Evolutionary conservation across 2,888 invertebrate genomes (phyloP).

Genomic region (Blomia tropicalis): DNA sequence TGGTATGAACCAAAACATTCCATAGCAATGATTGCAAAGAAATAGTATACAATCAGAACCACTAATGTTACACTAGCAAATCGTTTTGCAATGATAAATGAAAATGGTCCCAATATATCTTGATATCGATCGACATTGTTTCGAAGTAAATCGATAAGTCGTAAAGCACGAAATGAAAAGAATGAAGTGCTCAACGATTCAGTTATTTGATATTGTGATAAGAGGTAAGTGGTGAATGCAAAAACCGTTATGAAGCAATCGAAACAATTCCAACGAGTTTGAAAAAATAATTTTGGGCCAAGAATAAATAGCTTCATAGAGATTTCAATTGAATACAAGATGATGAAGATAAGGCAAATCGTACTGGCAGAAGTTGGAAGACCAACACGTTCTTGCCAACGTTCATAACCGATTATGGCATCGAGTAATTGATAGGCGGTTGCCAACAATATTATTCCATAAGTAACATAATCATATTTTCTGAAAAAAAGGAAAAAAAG

Average conservation of each 20-base stretch:
- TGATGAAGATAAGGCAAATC: conserved; percentile 30
- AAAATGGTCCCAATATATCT: conserved; percentile 61
- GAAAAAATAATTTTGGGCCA: conserved; percentile 53
- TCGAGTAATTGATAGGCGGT: conserved; percentile 20
- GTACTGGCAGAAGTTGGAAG: background rate
- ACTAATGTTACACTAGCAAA: conserved; percentile 68
- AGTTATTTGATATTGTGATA: conserved; percentile 30
- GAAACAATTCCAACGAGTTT: conserved; percentile 69
- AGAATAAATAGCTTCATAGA: conserved; percentile 52
- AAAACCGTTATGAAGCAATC: conserved; percentile 46
- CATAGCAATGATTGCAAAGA: conserved; percentile 78
- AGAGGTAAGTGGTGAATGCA: conserved; percentile 45
- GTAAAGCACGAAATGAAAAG: conserved; percentile 30
- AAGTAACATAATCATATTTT: conserved; percentile 38
- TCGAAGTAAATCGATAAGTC: conserved; percentile 55
- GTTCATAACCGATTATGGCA: conserved; percentile 8
- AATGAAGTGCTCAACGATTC: background rate
- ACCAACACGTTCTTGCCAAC: background rate
- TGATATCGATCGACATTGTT: conserved; percentile 45
- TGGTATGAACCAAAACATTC: conserved; percentile 60
- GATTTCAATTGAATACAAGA: conserved; percentile 61
- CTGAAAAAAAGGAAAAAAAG: too few species aligned
- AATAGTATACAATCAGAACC: conserved; percentile 58
- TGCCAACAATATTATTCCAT: conserved; percentile 49
- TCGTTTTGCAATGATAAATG: conserved; percentile 57